Evolutionary conservation across 2,888 invertebrate genomes (phyloP).

Genomic region (Pammene aurita): DNA sequence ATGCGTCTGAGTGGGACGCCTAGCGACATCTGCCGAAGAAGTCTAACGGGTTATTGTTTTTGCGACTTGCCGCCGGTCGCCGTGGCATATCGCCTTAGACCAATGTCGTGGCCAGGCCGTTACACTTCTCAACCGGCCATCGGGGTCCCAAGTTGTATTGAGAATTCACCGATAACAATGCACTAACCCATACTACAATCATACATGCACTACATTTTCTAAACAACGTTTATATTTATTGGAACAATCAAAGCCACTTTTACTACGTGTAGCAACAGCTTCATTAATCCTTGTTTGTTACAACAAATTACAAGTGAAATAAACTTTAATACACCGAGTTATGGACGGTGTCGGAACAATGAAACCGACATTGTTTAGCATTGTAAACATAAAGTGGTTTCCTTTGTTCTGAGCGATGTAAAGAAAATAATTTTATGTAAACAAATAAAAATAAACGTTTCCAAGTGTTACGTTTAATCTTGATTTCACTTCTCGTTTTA

Average conservation of each 20-base stretch:
- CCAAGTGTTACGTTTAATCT: conserved; percentile 5
- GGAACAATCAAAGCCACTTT: not conserved
- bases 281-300: conserved; percentile 13
- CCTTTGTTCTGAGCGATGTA: conserved; percentile 28
- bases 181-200: no score
- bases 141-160: no score
- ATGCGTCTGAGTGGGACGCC: no score
- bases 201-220: no score
- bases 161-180: no score
- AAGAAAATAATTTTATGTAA: conserved; percentile 25
- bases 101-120: no score
- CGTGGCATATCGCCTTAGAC: no score
- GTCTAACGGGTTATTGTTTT: no score
- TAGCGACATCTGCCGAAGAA: no score
- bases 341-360: conserved; percentile 25
- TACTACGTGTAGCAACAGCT: conserved; percentile 4
- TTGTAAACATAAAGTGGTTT: conserved; percentile 30
- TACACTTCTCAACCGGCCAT: no score
- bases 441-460: conserved; percentile 22
- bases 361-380: conserved; percentile 23
- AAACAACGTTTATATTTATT: no score
- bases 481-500: not conserved
- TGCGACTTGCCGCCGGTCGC: no score
- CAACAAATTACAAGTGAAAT: conserved; percentile 28
- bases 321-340: conserved; percentile 32